Evolutionary conservation across 2,113 vertebrate species (phyloP).

Genomic region (Nesogale talazaci): DNA sequence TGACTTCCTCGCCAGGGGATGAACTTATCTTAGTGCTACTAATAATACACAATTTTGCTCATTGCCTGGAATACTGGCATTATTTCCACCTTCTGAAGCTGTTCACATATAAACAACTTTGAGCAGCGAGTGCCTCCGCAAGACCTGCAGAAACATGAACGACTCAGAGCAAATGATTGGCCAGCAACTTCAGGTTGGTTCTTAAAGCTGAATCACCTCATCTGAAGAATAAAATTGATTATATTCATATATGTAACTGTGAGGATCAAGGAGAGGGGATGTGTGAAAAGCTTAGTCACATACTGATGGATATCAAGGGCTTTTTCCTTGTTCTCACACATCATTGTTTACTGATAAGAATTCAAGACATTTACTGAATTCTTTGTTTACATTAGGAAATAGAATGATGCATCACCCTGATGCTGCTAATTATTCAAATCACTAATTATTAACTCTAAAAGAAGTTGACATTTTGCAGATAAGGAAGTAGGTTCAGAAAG

Average conservation of each 20-base stretch:
- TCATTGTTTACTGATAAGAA: constrained; percentile 20
- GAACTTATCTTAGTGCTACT: neutral
- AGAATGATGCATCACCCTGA: neutral
- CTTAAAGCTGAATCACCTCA: neutral
- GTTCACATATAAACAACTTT: neutral
- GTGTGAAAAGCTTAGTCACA: neutral
- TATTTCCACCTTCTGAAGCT: neutral
- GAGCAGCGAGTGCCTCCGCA: constrained; percentile 16
- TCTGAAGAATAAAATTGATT: neutral
- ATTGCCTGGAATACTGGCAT: neutral
- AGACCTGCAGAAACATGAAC: constrained; percentile 18
- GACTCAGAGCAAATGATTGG: neutral
- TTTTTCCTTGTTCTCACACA: neutral
- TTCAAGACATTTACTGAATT: neutral
- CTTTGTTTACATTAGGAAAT: constrained; percentile 36
- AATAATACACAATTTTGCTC: neutral
- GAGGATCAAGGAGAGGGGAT: neutral
- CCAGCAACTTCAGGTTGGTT: neutral
- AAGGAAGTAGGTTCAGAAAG: constrained; percentile 2
- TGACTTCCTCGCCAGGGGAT: neutral
- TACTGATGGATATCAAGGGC: neutral
- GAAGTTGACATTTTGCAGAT: neutral
- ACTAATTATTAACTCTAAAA: constrained; percentile 40
- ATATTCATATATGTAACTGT: neutral
- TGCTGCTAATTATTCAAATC: constrained; percentile 20